A percentile compares a stretch with the other conserved stretches of the same genome.
phyloP scores from a whole-genome alignment of 2,113 vertebrate genomes.

The Pelobates fuscus region DNA sequence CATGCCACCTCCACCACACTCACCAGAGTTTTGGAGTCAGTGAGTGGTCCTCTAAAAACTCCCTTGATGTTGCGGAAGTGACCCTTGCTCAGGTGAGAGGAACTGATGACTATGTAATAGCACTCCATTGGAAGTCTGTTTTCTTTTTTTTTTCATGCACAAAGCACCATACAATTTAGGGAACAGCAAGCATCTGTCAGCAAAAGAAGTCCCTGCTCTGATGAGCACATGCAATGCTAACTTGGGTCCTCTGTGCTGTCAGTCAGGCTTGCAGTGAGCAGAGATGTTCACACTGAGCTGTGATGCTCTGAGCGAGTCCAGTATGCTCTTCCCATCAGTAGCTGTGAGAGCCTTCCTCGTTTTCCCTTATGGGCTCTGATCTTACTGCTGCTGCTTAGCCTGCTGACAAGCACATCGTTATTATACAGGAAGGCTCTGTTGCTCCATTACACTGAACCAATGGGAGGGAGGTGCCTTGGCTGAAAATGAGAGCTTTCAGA shows the following conservation, averaged over 20 bases:
- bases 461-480: slow-evolving; percentile 75
- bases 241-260: slow-evolving; percentile 3
- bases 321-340: neutral
- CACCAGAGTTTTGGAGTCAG: slow-evolving; percentile 86
- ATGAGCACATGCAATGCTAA: neutral
- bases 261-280: neutral
- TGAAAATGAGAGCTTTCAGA: slow-evolving; percentile 71
- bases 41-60: slow-evolving; percentile 93
- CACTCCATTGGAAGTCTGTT: slow-evolving; percentile 84
- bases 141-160: too few species aligned
- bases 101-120: slow-evolving; percentile 98
- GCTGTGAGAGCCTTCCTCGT: slow-evolving; percentile 19
- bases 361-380: slow-evolving; percentile 20
- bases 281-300: neutral
- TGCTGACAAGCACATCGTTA: slow-evolving; percentile 11
- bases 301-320: too few species aligned
- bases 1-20: too few species aligned
- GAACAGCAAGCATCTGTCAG: neutral
- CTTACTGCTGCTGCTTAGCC: slow-evolving; percentile 9
- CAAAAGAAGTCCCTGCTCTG: neutral
- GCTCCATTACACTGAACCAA: slow-evolving; percentile 78
- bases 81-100: slow-evolving; percentile 93
- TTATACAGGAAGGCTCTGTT: slow-evolving; percentile 65
- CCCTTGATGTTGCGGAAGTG: slow-evolving; percentile 98
- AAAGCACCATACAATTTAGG: too few species aligned